phyloP scores from a whole-genome alignment of 2,113 vertebrate species.

The Naja naja region DNA sequence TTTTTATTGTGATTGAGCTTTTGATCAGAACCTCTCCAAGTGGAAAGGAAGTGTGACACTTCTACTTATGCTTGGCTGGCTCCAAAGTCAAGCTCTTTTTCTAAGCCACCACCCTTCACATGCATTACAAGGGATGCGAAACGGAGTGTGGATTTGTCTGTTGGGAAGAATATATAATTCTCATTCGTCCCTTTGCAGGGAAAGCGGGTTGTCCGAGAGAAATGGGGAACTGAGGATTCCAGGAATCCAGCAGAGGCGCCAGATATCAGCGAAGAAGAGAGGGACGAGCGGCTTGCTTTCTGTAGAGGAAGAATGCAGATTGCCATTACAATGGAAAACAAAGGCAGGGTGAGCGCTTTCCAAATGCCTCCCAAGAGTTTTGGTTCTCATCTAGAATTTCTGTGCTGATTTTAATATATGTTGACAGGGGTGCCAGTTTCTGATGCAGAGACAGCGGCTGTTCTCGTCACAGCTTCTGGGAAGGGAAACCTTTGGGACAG shows the following conservation, averaged over 20 bases:
- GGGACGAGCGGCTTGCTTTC: conserved; percentile 56
- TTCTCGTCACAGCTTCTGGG: not conserved
- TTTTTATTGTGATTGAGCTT: not conserved
- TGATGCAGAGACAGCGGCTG: not conserved
- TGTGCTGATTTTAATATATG: not conserved
- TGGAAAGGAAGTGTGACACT: not conserved
- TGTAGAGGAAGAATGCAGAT: conserved; percentile 66
- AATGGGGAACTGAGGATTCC: conserved; percentile 58
- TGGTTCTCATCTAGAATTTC: not conserved
- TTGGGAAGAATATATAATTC: not conserved
- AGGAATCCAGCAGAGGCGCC: conserved; percentile 46
- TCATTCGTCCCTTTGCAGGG: conserved; percentile 67
- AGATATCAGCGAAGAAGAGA: conserved; percentile 65
- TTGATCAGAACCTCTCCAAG: not conserved
- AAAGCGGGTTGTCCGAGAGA: conserved; percentile 86
- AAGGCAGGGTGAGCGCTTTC: conserved; percentile 67
- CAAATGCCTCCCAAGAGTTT: not conserved
- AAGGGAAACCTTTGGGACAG: not conserved
- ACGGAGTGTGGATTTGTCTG: accelerated
- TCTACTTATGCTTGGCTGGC: not conserved
- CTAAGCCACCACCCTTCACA: not conserved
- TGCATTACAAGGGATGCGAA: not conserved
- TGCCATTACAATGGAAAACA: conserved; percentile 68
- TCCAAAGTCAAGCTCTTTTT: too few species aligned
- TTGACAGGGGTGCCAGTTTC: not conserved